Conservation (phyloP, 1,140 invertebrate species). For the Planococcus citri region DNA sequence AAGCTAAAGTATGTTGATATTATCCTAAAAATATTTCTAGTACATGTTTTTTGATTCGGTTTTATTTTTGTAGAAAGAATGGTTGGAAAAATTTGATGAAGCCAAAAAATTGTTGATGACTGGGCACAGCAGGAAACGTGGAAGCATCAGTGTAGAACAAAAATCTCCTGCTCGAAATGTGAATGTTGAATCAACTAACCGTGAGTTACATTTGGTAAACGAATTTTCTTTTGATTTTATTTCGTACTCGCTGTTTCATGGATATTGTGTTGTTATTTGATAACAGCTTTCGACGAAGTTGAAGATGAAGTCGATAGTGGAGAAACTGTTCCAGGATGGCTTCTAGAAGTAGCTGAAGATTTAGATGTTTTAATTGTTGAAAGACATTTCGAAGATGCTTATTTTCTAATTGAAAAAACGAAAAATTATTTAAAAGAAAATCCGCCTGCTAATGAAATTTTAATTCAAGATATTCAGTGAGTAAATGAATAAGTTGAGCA, state of each 20-base stretch:
- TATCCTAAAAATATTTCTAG: background rate
- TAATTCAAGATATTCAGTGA: conserved; percentile 24
- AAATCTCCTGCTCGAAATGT: conserved; percentile 32
- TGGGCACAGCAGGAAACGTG: conserved; percentile 48
- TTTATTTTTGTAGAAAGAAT: conserved; percentile 58
- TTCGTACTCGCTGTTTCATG: background rate
- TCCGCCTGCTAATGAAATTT: conserved; percentile 22
- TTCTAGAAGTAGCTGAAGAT: conserved; percentile 84
- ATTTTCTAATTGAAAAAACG: conserved; percentile 66
- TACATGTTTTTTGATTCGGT: background rate
- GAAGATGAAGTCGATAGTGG: conserved; percentile 39
- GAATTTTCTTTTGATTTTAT: no score
- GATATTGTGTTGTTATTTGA: no score
- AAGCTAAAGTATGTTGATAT: conserved; percentile 48
- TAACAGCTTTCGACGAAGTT: conserved; percentile 37
- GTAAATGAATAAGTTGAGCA: background rate
- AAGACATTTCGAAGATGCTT: conserved; percentile 90
- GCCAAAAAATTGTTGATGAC: conserved; percentile 72
- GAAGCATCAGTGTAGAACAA: conserved; percentile 32
- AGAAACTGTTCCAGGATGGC: conserved; percentile 61
- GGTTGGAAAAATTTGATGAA: conserved; percentile 85
- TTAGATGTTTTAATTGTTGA: conserved; percentile 95
- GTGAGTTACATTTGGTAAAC: conserved; percentile 29
- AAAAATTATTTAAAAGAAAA: conserved; percentile 38
- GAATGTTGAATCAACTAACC: conserved; percentile 36